Conservation (phyloP, 2,797 vertebrate genomes). For the Peromyscus attwateri region DNA sequence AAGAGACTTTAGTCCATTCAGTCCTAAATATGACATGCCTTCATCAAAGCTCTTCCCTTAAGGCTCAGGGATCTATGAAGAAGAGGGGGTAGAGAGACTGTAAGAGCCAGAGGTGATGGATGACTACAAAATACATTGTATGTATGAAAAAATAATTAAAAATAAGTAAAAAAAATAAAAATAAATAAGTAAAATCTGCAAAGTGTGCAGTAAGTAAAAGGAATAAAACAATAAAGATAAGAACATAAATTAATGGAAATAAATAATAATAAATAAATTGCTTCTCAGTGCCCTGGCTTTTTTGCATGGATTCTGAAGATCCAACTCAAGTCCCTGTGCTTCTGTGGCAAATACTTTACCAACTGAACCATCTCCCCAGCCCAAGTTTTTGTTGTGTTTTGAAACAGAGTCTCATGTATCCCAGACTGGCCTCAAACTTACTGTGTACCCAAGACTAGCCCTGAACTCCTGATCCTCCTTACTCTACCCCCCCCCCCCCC, state of each 20-base stretch:
- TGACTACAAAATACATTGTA: background rate
- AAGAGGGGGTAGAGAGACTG: background rate
- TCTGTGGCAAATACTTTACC: background rate
- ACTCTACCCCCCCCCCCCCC: background rate
- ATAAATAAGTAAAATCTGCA: background rate
- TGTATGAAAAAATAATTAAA: background rate
- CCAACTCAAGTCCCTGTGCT: background rate
- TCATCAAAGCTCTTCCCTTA: background rate
- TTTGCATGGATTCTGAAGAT: background rate
- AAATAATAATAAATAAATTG: background rate
- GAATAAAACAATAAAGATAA: background rate
- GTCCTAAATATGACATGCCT: background rate
- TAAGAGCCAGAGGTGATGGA: background rate
- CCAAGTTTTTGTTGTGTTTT: background rate
- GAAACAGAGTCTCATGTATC: background rate
- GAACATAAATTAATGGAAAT: background rate
- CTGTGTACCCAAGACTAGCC: background rate
- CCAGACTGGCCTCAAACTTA: background rate
- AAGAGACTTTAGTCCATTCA: background rate
- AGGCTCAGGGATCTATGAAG: background rate
- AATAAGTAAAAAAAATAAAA: background rate
- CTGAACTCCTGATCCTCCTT: background rate
- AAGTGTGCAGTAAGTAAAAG: background rate
- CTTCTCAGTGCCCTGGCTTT: background rate
- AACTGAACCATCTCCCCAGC: background rate